Percentiles rank a stretch among this genome's conserved stretches.
phyloP scores from a whole-genome alignment of 2,888 invertebrate genomes.

The Apoda limacodes region DNA sequence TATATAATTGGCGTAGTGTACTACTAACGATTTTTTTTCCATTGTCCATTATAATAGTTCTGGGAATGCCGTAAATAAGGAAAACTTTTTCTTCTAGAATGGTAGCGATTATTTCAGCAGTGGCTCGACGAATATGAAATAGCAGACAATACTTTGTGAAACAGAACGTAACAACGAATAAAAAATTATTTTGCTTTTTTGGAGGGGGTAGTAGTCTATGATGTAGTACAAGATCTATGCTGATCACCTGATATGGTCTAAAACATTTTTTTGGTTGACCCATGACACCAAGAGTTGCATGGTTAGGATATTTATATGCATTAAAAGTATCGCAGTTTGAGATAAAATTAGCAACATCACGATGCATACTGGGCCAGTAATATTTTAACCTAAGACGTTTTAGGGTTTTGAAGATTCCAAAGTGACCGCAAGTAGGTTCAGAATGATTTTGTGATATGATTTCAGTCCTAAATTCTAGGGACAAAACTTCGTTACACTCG shows the following conservation, averaged over 20 bases:
- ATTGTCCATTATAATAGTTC: constrained; percentile 20
- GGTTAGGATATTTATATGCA: no score
- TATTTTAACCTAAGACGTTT: constrained; percentile 18
- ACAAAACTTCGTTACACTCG: constrained; percentile 24
- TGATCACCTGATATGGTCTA: constrained; percentile 16
- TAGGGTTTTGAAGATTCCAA: constrained; percentile 17
- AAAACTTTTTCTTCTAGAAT: constrained; percentile 19
- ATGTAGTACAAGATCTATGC: constrained; percentile 14
- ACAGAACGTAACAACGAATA: no score
- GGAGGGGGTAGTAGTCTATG: constrained; percentile 15
- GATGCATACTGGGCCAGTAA: no score
- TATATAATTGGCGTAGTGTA: constrained; percentile 2
- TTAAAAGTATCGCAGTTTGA: no score
- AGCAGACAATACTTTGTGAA: constrained; percentile 16
- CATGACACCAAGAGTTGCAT: no score
- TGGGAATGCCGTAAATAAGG: constrained; percentile 21
- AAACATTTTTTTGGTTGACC: constrained; percentile 15
- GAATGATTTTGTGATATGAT: no score
- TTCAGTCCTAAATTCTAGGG: constrained; percentile 5
- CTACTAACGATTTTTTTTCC: constrained; percentile 19
- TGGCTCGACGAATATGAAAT: no score
- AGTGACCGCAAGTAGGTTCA: constrained; percentile 19
- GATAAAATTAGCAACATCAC: no score
- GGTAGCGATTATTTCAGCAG: no score
- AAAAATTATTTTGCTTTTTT: constrained; percentile 11